These are phyloP conservation scores for Leucania comma DNA, from an alignment of 2,888 invertebrate genomes.

Conservation along the genomic window DNA sequence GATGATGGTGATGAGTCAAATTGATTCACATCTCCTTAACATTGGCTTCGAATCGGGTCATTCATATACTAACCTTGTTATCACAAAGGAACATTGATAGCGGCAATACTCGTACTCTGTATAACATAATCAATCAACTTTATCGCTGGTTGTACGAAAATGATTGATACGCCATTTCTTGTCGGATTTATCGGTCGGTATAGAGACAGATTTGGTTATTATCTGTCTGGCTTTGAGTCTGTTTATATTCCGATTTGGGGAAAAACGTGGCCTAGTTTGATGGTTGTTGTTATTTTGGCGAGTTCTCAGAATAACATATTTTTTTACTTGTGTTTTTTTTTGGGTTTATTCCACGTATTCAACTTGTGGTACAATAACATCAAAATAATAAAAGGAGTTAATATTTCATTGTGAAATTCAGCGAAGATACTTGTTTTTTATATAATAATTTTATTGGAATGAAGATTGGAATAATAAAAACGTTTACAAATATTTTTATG, in stretches of 20 bases:
- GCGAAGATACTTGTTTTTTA: too few relatives aligned
- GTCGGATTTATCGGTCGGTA: conserved; percentile 34
- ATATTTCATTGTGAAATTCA: not conserved
- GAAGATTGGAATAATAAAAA: too few relatives aligned
- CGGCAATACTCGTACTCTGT: conserved; percentile 23
- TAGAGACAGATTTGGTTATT: conserved; percentile 40
- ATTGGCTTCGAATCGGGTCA: conserved; percentile 5
- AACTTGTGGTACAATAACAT: not conserved
- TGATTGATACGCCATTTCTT: conserved; percentile 54
- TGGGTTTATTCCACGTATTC: not conserved
- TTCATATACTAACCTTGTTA: conserved; percentile 39
- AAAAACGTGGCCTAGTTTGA: conserved; percentile 1
- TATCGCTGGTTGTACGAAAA: conserved; percentile 45
- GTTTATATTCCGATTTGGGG: conserved; percentile 19
- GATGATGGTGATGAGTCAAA: not conserved
- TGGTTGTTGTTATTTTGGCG: conserved; percentile 2
- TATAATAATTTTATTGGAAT: too few relatives aligned
- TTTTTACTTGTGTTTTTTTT: conserved; percentile 12
- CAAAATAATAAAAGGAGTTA: not conserved
- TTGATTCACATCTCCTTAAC: not conserved
- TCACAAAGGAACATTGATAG: conserved; percentile 34
- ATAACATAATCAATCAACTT: conserved; percentile 57
- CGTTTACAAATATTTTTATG: too few relatives aligned
- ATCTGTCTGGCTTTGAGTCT: conserved; percentile 44
- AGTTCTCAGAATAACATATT: not conserved